phyloP scores from a whole-genome alignment of 2,797 vertebrate genomes.

The Diceros bicornis region DNA sequence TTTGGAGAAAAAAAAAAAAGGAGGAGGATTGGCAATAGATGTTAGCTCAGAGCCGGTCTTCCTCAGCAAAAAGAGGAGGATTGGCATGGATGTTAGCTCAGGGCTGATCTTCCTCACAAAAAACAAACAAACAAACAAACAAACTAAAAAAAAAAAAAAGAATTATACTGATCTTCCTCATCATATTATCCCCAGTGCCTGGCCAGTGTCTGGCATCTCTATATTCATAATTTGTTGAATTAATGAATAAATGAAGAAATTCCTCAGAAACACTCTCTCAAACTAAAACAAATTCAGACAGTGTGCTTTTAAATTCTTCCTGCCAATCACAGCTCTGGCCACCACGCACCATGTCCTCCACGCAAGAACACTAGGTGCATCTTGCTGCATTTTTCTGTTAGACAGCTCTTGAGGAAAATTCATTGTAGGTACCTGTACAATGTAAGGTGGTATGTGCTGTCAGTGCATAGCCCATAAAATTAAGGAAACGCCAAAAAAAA shows the following conservation, averaged over 20 bases:
- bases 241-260: slow-evolving; percentile 25
- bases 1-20: no score
- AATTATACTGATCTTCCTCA: not conserved
- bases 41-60: no score
- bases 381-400: not conserved
- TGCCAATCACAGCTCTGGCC: not conserved
- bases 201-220: not conserved
- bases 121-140: no score
- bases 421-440: not conserved
- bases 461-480: not conserved
- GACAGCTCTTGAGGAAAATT: not conserved
- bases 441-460: not conserved
- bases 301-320: not conserved
- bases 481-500: not conserved
- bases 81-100: no score
- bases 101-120: no score
- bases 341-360: not conserved
- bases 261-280: slow-evolving; percentile 21
- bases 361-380: not conserved
- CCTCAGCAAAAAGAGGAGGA: no score
- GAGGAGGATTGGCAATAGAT: no score
- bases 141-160: not conserved
- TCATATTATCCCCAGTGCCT: not conserved
- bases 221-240: slow-evolving; percentile 38
- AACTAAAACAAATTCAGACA: not conserved